Conservation (phyloP, 1,140 invertebrate species). For the Drosophila carrolli region DNA sequence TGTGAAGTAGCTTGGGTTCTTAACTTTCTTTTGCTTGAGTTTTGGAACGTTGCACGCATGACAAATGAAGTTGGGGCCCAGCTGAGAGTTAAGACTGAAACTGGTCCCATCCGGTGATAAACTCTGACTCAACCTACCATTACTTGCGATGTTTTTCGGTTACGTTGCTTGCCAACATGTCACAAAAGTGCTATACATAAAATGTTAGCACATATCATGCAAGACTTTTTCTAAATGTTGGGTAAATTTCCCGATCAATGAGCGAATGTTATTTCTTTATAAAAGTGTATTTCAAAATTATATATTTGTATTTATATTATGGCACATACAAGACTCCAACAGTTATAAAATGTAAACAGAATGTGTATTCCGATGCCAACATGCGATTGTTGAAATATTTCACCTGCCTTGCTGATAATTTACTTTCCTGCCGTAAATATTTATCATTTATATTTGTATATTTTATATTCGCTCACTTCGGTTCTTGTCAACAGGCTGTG, state of each 20-base stretch:
- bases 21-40: constrained; percentile 21
- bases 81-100: constrained; percentile 28
- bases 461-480: constrained; percentile 20
- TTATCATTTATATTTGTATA: constrained; percentile 42
- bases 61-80: constrained; percentile 46
- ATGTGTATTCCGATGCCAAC: constrained; percentile 16
- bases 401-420: constrained; percentile 24
- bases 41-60: constrained; percentile 57
- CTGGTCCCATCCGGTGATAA: constrained; percentile 32
- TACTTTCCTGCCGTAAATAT: constrained; percentile 51
- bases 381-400: constrained; percentile 59
- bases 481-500: constrained; percentile 6
- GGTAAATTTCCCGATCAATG: no score
- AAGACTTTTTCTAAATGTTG: neutral
- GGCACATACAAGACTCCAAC: neutral
- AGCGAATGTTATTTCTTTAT: neutral
- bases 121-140: constrained; percentile 23
- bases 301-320: constrained; percentile 5
- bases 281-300: neutral
- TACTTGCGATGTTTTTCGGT: constrained; percentile 10
- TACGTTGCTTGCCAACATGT: constrained; percentile 8
- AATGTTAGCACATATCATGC: neutral
- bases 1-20: constrained; percentile 27
- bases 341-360: constrained; percentile 41
- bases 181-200: constrained; percentile 10